Evolutionary conservation across 2,797 vertebrate genomes (phyloP).

Genomic region (Cephalopachus bancanus): DNA sequence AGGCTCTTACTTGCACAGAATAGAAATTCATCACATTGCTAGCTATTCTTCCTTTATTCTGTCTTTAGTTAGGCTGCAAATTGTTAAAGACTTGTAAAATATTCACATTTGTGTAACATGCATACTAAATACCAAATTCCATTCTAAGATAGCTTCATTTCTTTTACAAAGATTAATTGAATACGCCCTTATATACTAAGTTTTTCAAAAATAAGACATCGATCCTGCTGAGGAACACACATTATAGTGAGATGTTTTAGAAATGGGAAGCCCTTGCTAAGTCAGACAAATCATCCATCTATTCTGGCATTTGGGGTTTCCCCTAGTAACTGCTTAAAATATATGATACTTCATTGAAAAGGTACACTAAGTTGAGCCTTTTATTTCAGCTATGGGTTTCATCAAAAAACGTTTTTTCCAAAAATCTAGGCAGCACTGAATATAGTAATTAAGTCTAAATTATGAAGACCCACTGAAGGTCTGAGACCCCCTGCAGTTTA

Average conservation of each 20-base stretch:
- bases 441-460: constrained; percentile 1
- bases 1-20: neutral
- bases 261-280: neutral
- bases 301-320: neutral
- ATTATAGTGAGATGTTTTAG: neutral
- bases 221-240: neutral
- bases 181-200: neutral
- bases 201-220: neutral
- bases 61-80: neutral
- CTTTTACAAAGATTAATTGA: neutral
- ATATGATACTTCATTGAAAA: constrained; percentile 45
- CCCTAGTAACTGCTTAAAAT: constrained; percentile 33
- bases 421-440: constrained; percentile 11
- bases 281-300: constrained; percentile 16
- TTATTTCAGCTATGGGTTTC: constrained; percentile 31
- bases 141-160: neutral
- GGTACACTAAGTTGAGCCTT: neutral
- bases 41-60: constrained; percentile 41
- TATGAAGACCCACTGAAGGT: constrained; percentile 17
- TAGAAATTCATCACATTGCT: neutral
- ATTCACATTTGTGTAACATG: neutral
- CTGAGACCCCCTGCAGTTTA: neutral
- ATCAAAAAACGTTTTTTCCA: constrained; percentile 52
- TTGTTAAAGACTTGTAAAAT: constrained; percentile 35
- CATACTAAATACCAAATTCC: neutral